These are phyloP conservation scores for Poecilia latipinna DNA, from an alignment of 2,113 vertebrate species.

Conservation along the genomic window DNA sequence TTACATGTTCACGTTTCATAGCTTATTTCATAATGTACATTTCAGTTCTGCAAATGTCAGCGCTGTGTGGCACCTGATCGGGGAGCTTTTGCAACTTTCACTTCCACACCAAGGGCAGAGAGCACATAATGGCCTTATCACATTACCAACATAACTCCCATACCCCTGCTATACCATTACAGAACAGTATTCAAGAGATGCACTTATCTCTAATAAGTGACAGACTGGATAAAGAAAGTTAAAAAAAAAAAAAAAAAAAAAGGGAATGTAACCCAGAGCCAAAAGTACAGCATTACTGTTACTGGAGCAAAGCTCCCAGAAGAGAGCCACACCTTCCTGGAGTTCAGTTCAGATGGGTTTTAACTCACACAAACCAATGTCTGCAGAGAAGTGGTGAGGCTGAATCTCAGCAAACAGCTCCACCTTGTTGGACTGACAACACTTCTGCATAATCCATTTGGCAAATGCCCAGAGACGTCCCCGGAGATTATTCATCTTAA, in stretches of 20 bases:
- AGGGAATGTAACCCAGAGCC: conserved; percentile 35
- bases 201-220: conserved; percentile 42
- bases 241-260: background rate
- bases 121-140: conserved; percentile 23
- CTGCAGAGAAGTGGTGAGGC: conserved; percentile 66
- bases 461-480: conserved; percentile 33
- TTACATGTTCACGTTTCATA: conserved; percentile 21
- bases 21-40: conserved; percentile 23
- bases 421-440: conserved; percentile 63
- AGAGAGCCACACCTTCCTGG: conserved; percentile 63
- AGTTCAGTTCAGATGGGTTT: conserved; percentile 27
- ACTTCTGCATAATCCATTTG: conserved; percentile 59
- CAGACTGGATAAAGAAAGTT: conserved; percentile 25
- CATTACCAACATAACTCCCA: conserved; percentile 31
- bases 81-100: conserved; percentile 25
- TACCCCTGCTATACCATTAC: conserved; percentile 39
- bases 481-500: conserved; percentile 37
- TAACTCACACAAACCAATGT: conserved; percentile 25
- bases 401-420: conserved; percentile 63
- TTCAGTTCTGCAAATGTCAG: conserved; percentile 39
- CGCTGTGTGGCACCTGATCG: conserved; percentile 22
- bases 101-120: conserved; percentile 34
- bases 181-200: conserved; percentile 37
- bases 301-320: conserved; percentile 55
- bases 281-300: conserved; percentile 57